These are phyloP conservation scores for Charaxes varanes DNA, from an alignment of 1,140 invertebrate genomes.

Conservation along the genomic window DNA sequence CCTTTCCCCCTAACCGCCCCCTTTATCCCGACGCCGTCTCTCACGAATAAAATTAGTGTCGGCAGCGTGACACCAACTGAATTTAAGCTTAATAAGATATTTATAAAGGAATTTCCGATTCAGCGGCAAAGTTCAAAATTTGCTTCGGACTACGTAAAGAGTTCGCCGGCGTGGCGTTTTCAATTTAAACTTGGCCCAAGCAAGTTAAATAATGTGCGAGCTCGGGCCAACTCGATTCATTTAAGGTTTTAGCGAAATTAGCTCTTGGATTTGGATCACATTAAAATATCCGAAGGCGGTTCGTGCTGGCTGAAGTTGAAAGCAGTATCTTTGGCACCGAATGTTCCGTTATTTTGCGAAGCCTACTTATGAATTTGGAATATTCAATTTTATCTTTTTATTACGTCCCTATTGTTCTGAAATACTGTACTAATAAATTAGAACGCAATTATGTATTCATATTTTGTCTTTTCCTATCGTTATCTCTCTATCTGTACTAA, in stretches of 20 bases:
- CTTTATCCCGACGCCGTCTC: conserved; percentile 45
- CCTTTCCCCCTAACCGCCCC: conserved; percentile 13
- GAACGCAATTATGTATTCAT: too few species aligned
- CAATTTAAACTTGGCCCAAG: conserved; percentile 70
- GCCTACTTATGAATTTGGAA: too few species aligned
- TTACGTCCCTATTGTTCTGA: too few species aligned
- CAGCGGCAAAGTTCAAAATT: conserved; percentile 71
- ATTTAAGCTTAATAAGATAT: conserved; percentile 73
- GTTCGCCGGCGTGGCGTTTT: conserved; percentile 65
- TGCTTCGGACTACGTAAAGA: conserved; percentile 65
- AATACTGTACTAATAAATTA: too few species aligned
- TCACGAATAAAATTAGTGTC: conserved; percentile 71
- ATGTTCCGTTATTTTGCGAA: conserved; percentile 4
- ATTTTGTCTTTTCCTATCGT: too few species aligned
- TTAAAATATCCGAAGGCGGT: conserved; percentile 45
- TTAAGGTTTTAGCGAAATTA: conserved; percentile 71
- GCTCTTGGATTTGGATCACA: conserved; percentile 63
- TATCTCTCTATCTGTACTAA: too few species aligned
- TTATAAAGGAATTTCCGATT: conserved; percentile 73
- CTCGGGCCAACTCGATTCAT: conserved; percentile 63
- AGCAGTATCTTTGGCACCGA: conserved; percentile 7
- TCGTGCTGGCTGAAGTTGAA: conserved; percentile 35
- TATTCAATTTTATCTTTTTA: too few species aligned
- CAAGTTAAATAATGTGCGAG: conserved; percentile 71
- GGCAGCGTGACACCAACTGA: conserved; percentile 69